Evolutionary conservation across 2,888 invertebrate genomes (phyloP), one percentile per base, ranked within the genome.

Genomic region (Agelastica alni): DNA sequence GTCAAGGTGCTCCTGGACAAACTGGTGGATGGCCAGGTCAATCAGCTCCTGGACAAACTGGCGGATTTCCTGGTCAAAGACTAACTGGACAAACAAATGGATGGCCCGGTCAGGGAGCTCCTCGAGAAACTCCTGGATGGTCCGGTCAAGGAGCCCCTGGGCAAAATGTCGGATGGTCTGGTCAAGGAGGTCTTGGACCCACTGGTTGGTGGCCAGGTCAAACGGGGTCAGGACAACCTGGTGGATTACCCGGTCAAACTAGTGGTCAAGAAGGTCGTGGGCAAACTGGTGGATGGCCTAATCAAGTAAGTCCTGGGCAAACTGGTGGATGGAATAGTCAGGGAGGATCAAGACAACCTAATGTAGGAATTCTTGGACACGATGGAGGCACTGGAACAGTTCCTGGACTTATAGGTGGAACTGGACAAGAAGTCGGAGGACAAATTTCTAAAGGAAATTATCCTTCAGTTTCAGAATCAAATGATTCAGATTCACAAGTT

Each of bases 401-500:
- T 13, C 37, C 48, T 6, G 54, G 54, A 31, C 49, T 45, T 12
- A 42, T 51, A 10, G 30, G 56, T 44, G 36, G 44, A 14, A 45
- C 52, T 10, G 43, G 54, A 39, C 18, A 30, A 6, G 39, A 7
- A 18, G 9, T 14, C 14, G 47, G 42, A 18, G 46, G 48, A 13
- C 37, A 39, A 20, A 39, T 39, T 18, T 39, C 37, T 2, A 2
- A 32, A 9, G 36, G n/a, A 2, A 43, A 18, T 13, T 10, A 12
- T 28, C 26, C 42, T 26, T 34, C 22, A 34, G 32, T 30, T 4
- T 45, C 41, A 28, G 41, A 22, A n/a, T 17, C 41, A n/a, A 86
- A 87, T 64, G 86, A 84, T 54, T 84, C 86, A 16, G 86, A 88
- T 72, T 89, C 91, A 1, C 87, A 88, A 77, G 89, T 89, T 2